Conservation (phyloP, 2,113 vertebrate species). For the Onychorhynchus coronatus region DNA sequence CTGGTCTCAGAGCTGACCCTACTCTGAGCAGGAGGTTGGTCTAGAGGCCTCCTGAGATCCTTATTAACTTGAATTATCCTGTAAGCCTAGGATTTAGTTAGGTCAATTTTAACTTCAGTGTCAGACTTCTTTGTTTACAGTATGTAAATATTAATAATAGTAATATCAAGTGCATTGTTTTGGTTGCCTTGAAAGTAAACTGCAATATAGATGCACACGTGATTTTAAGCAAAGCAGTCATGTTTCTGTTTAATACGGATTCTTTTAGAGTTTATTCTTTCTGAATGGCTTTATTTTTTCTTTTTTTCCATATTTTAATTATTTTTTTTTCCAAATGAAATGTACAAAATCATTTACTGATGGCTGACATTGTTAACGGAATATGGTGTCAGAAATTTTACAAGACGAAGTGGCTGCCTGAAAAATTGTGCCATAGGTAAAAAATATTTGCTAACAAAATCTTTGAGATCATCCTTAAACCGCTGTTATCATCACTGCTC, state of each 20-base stretch:
- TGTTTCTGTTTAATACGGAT: not conserved
- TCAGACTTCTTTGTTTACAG: not conserved
- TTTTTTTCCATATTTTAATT: not conserved
- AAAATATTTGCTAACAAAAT: not conserved
- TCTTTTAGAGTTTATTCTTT: not conserved
- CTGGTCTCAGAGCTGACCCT: not conserved
- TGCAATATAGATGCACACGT: fast-evolving
- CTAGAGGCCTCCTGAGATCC: not conserved
- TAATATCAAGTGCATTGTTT: not conserved
- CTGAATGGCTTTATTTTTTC: not conserved
- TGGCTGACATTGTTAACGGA: not conserved
- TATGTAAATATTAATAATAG: not conserved
- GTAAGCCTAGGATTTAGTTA: not conserved
- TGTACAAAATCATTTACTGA: not conserved
- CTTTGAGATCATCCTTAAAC: not conserved
- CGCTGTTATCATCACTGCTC: slow-evolving; percentile 37
- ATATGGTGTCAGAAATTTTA: not conserved
- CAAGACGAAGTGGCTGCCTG: not conserved
- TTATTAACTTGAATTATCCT: not conserved
- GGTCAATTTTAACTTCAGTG: not conserved
- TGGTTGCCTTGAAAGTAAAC: not conserved
- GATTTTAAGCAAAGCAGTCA: not conserved
- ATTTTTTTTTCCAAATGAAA: not conserved
- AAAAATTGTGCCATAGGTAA: not conserved
- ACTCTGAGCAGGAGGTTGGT: not conserved